Evolutionary conservation across 2,888 invertebrate genomes (phyloP).

Genomic region (Linnaemya tessellans): DNA sequence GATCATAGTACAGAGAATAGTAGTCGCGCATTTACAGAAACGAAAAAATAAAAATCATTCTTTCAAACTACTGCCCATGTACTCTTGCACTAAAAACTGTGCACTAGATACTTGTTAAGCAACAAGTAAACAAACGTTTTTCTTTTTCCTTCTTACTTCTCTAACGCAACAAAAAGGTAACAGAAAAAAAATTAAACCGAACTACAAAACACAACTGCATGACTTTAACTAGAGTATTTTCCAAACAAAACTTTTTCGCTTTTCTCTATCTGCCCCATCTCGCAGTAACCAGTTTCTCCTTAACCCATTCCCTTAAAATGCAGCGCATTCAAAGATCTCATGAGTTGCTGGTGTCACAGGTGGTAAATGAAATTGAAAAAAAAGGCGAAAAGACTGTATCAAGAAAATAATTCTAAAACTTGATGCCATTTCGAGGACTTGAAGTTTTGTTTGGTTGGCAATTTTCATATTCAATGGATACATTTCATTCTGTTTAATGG

Average conservation of each 20-base stretch:
- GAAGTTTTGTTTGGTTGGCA: conserved; percentile 24
- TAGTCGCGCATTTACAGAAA: too few relatives aligned
- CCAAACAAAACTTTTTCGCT: conserved; percentile 27
- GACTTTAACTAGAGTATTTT: conserved; percentile 31
- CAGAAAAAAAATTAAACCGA: neutral
- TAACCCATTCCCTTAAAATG: conserved; percentile 26
- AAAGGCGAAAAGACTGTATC: conserved; percentile 41
- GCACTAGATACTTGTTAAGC: conserved; percentile 65
- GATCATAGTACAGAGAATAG: too few relatives aligned
- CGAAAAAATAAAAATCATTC: neutral
- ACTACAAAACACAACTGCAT: conserved; percentile 24
- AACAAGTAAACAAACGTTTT: conserved; percentile 74
- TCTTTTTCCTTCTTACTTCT: conserved; percentile 41
- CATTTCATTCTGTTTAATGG: neutral
- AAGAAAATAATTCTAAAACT: conserved; percentile 66
- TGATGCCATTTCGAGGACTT: conserved; percentile 60
- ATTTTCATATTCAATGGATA: conserved; percentile 38
- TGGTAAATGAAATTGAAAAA: conserved; percentile 70
- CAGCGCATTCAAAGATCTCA: conserved; percentile 69
- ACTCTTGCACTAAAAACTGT: conserved; percentile 23
- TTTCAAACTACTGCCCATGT: neutral
- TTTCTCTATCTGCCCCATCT: too few relatives aligned
- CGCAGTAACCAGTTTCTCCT: neutral
- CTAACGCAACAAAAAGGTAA: conserved; percentile 55
- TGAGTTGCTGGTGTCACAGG: conserved; percentile 72